Base-by-base conservation (phyloP, 2,113 vertebrate species). In the Globicephala melas region DNA sequence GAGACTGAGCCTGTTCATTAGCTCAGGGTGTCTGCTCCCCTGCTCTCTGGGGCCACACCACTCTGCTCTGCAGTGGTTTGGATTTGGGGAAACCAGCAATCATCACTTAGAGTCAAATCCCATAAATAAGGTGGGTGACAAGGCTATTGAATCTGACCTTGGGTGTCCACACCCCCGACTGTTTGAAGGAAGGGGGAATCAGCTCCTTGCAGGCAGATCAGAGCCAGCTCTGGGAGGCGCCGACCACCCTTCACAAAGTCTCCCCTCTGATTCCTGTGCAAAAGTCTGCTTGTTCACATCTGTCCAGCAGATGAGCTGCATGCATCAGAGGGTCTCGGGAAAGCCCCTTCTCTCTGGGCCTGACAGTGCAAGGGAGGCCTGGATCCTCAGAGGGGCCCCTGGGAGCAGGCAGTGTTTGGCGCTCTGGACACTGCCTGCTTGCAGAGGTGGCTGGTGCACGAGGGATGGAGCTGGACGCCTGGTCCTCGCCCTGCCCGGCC, bases 11-110 rank as follows among this genome's bases (percentile, higher is more conserved):
- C 38, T 5, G 0, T 26, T 71, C 18, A 8, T 14, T 26, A 60
- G 31, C 0, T 1, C 0, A 0, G 76, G 17, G 5, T 25, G 4
- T 41, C 76, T 58, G 58, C 12, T n/a, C 50, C 60, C 23, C 63
- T 33, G 12, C 15, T 23, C 26, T 41, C 53, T 1, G 3, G 36
- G 28, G 47, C 21, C 65, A 47, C 28, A 33, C 60, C 60, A 77
- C n/a, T 8, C 65, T 58, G 86, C 62, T 89, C 10, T 17, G n/a
- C 7, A 4, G 9, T 70, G 33, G 15, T 68, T 63, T 70, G 58
- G 77, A 77, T 70, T 86, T 44, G 5, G 9, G 65, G 65, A 93
- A 91, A 88, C 11, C 23, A 26, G 44, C 8, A 74, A 85, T 17
- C 15, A 31, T 63, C 14, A 2, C 65, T 68, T 26, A 67, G 50